Percentiles rank a stretch among this genome's conserved stretches.
phyloP scores from a whole-genome alignment of 2,888 invertebrate genomes.

The Fabriciana adippe region DNA sequence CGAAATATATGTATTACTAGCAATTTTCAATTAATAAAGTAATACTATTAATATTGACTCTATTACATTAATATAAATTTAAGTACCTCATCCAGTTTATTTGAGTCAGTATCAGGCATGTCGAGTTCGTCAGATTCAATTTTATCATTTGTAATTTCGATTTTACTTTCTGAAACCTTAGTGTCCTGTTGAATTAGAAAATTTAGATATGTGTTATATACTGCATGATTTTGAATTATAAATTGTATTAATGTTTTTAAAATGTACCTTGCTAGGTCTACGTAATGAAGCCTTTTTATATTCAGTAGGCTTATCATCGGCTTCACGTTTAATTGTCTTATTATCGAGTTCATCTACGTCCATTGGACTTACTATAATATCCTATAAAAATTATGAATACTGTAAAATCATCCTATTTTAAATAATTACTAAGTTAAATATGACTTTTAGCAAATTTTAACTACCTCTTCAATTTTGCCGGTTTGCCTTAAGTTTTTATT shows the following conservation, averaged over 20 bases:
- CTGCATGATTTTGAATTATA: not conserved
- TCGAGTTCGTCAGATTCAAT: conserved; percentile 1
- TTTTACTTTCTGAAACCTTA: not conserved
- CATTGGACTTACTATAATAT: not conserved
- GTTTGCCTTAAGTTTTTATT: conserved; percentile 49
- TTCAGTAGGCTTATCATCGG: not conserved
- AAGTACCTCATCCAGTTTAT: not conserved
- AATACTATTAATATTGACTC: too few species aligned
- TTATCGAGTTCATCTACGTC: conserved; percentile 18
- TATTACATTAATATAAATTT: not conserved
- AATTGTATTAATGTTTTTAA: too few species aligned
- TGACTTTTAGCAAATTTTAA: not conserved
- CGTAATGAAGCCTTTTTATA: not conserved
- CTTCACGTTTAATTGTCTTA: not conserved
- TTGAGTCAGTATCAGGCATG: not conserved
- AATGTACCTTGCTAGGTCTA: conserved; percentile 9
- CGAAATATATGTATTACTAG: not conserved
- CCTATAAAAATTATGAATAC: too few species aligned
- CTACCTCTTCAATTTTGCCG: conserved; percentile 32
- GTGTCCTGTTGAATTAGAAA: conserved; percentile 2
- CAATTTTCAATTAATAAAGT: too few species aligned
- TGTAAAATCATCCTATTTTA: too few species aligned
- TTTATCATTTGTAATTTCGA: conserved; percentile 1
- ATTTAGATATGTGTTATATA: not conserved
- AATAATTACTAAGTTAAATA: not conserved